These are phyloP conservation scores for Magallana angulata DNA, from an alignment of 1,140 invertebrate genomes.

Conservation along the genomic window DNA sequence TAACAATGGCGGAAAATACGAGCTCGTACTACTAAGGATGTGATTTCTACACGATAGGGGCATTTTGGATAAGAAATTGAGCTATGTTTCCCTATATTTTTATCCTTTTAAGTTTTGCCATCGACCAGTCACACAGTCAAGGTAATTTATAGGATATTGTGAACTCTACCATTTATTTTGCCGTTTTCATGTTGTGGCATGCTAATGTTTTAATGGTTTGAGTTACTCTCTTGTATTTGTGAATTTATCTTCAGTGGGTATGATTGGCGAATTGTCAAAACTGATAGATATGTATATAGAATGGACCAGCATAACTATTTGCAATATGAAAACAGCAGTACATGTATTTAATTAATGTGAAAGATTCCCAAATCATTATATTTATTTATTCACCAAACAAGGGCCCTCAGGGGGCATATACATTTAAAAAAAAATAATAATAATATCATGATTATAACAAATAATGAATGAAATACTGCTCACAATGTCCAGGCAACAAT, in stretches of 20 bases:
- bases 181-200: constrained; percentile 13
- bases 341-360: no score
- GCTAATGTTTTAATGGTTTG: background rate
- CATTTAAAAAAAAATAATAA: no score
- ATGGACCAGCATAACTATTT: no score
- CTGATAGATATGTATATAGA: no score
- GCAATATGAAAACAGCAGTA: no score
- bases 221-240: background rate
- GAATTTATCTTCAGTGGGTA: background rate
- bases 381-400: no score
- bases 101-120: background rate
- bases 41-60: background rate
- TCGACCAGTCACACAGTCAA: background rate
- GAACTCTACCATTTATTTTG: background rate
- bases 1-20: constrained; percentile 57
- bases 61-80: background rate
- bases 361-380: no score
- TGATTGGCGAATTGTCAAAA: background rate
- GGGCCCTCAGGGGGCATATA: no score
- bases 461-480: no score
- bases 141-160: background rate
- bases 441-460: no score
- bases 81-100: background rate
- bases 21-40: background rate
- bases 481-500: no score